phyloP scores from a whole-genome alignment of 2,888 invertebrate genomes.

The Polydesmus complanatus region DNA sequence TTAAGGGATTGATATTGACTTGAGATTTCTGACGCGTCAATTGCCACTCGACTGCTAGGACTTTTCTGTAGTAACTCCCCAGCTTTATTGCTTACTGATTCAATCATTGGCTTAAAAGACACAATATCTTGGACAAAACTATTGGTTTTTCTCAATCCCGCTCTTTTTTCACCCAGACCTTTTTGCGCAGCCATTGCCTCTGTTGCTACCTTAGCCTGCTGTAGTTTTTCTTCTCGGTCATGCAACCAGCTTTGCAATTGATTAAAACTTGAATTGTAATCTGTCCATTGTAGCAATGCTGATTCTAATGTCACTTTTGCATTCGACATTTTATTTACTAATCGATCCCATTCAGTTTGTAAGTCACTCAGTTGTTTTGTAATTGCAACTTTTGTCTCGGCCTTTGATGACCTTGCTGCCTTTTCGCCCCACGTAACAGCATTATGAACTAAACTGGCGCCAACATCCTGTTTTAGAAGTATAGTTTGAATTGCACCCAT shows the following conservation, averaged over 20 bases:
- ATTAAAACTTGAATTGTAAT: constrained; percentile 83
- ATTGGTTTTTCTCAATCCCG: constrained; percentile 75
- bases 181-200: constrained; percentile 50
- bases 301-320: constrained; percentile 84
- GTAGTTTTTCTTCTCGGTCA: constrained; percentile 79
- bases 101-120: constrained; percentile 92
- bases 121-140: constrained; percentile 93
- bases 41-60: constrained; percentile 38
- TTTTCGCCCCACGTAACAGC: constrained; percentile 84
- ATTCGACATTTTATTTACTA: constrained; percentile 79
- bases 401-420: constrained; percentile 68
- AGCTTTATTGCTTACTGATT: constrained; percentile 84
- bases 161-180: constrained; percentile 63
- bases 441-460: constrained; percentile 69
- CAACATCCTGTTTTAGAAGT: constrained; percentile 65
- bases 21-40: constrained; percentile 68
- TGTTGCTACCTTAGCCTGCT: constrained; percentile 51
- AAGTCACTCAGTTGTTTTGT: constrained; percentile 75
- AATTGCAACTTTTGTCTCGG: constrained; percentile 75
- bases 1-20: constrained; percentile 77
- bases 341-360: constrained; percentile 80
- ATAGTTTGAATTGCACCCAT: constrained; percentile 58
- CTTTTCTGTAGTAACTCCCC: constrained; percentile 80
- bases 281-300: constrained; percentile 83
- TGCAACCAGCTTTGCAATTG: constrained; percentile 89